Base-by-base conservation (phyloP, 2,113 vertebrate genomes). In the Oriolus oriolus region DNA sequence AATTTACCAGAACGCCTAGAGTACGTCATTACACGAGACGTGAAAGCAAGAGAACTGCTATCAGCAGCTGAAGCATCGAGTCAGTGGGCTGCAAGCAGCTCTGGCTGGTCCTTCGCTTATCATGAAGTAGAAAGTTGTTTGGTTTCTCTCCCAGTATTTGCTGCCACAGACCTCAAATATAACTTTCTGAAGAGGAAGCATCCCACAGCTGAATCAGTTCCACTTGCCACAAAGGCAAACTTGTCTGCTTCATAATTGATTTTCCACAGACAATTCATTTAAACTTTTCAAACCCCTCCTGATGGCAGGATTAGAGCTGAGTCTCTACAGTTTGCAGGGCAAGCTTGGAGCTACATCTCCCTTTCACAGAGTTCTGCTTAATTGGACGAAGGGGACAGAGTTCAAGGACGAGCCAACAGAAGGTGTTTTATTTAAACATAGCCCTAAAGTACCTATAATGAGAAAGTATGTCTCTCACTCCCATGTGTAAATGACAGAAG, bases 331-430 rank as follows among this genome's bases (percentile, higher is more conserved):
- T 84, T 97, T 81, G 75, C 93, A 81, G 52, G 68, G 90, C 0
- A 12, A 92, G 90, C 92, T 86, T 66, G 41, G 70, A 97, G 96
- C 87, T 78, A 24, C 39, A 27, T 87, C 95, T 94, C 84, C 85
- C 78, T 95, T 93, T 91, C 87, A 91, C 73, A 80, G 91, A 91
- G 95, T 61, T 97, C 90, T 93, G 78, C 73, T 97, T 97, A 97
- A 96, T 93, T 95, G 91, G 97, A 88, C 23, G 3, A 92, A 97
- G 96, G 90, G 69, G 59, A 97, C 87, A 76, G 96, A 91, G 96
- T 97, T 97, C 96, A 97, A 98, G 97, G 95, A 53, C 91, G 49
- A 96, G 94, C 91, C 96, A 97, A 78, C 41, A 89, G 85, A 96
- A 87, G 68, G 80, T 93, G 88, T 97, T 97, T 96, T 93, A 93